Base-by-base conservation (phyloP, 1,140 invertebrate genomes). In the Heliconius himera region DNA sequence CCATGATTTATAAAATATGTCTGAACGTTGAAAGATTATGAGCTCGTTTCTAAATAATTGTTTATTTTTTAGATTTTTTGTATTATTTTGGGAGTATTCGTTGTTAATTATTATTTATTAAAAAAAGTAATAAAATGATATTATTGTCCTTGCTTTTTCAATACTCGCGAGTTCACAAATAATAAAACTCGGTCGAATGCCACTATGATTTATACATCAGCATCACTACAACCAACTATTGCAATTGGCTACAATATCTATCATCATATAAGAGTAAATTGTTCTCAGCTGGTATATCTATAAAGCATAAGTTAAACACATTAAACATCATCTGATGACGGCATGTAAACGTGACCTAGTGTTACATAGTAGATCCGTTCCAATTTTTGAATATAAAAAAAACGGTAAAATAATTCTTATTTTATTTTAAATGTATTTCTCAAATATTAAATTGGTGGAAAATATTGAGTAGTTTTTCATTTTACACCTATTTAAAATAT, bases 211-310 rank as follows among this genome's bases (percentile, higher is more conserved):
- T 26, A 66, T 66, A 26, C 13, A 56, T n/a, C 16, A 18, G 18
- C 51, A n/a, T 54, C 51, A n/a, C 51, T 54, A 11, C 8, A 9
- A 13, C 8, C 22, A 26, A 66, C 22, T 66, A 66, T 16, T 29
- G 29, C 60, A 66, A 66, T 66, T 66, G 60, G 60, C 26, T 66
- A 29, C 3, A 66, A 29, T 66, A 66, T 66, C 8, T 66, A 66
- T 66, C 60, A 26, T 66, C 60, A 66, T 60, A 11, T 16, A 66
- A 66, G 60, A 66, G 60, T 66, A 66, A 66, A 66, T 66, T 66
- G 60, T 29, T 11, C 22, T 26, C 26, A 66, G 29, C 60, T 29
- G 60, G 22, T 66, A 66, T 22, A 11, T 29, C 8, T 8, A 54
- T 54, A 54, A 54, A 54, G 20, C 8, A n/a, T 46, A 16, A 46